A percentile compares a stretch with the other conserved stretches of the same genome.
These are phyloP conservation scores for Drosophila dives DNA, from an alignment of 2,888 invertebrate species.

Conservation along the genomic window DNA sequence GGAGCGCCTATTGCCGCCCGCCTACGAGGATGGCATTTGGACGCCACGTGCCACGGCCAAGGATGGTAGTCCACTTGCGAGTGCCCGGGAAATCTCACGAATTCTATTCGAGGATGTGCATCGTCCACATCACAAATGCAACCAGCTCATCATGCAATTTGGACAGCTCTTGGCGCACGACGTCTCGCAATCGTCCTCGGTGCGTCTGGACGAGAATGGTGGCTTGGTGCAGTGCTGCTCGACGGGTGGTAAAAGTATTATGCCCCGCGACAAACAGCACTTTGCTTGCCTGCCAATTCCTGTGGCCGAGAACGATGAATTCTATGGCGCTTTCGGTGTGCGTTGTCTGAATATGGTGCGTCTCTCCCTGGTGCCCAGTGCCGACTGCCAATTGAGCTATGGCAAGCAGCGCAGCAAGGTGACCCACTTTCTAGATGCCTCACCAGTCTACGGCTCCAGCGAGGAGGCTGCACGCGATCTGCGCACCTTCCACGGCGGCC, in stretches of 20 bases:
- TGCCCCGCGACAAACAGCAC: conserved; percentile 87
- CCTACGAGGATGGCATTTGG: conserved; percentile 88
- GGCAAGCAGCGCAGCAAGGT: conserved; percentile 89
- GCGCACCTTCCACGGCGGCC: conserved; percentile 87
- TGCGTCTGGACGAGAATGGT: conserved; percentile 87
- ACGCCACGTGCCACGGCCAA: conserved; percentile 77
- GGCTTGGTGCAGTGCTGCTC: conserved; percentile 91
- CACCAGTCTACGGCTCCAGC: conserved; percentile 90
- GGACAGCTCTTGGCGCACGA: conserved; percentile 93
- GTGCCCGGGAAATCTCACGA: conserved; percentile 89
- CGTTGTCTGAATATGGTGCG: conserved; percentile 91
- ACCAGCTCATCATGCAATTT: conserved; percentile 91
- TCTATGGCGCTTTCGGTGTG: conserved; percentile 87
- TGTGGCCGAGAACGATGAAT: conserved; percentile 87
- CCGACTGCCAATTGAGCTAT: conserved; percentile 89
- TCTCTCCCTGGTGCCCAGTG: conserved; percentile 88
- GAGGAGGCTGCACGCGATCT: conserved; percentile 86
- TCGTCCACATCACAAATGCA: conserved; percentile 87
- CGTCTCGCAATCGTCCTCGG: conserved; percentile 89
- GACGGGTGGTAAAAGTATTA: conserved; percentile 86
- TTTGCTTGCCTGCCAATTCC: conserved; percentile 89
- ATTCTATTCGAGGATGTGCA: conserved; percentile 87
- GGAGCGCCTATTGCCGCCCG: conserved; percentile 88
- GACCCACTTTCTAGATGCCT: conserved; percentile 90
- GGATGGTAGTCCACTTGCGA: conserved; percentile 87